Evolutionary conservation across 2,888 invertebrate species (phyloP).

Genomic region (Hydriomena furcata): DNA sequence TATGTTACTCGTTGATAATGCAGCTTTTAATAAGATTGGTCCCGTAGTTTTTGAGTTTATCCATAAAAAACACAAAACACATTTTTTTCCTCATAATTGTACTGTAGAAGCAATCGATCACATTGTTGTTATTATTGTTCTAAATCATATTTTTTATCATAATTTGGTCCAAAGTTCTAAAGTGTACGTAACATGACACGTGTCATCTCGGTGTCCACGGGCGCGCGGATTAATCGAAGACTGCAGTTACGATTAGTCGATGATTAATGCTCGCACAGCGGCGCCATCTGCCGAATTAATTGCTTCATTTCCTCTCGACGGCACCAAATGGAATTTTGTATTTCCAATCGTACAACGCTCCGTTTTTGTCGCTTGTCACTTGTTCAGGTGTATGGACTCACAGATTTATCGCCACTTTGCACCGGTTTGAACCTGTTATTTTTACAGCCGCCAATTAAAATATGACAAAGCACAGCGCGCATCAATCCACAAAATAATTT

Average conservation of each 20-base stretch:
- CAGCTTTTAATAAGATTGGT: no score
- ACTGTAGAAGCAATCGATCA: no score
- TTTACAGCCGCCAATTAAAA: constrained; percentile 37
- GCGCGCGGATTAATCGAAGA: constrained; percentile 77
- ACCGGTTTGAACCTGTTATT: constrained; percentile 27
- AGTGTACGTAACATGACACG: constrained; percentile 37
- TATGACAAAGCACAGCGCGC: constrained; percentile 25
- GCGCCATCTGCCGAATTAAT: constrained; percentile 83
- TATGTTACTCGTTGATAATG: no score
- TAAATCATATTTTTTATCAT: no score
- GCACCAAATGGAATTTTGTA: constrained; percentile 81
- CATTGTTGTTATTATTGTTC: no score
- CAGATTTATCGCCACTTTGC: constrained; percentile 66
- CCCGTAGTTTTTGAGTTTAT: no score
- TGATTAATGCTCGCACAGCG: constrained; percentile 82
- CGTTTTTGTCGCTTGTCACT: constrained; percentile 67
- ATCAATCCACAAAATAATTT: constrained; percentile 49
- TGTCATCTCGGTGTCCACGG: constrained; percentile 37
- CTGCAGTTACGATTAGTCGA: constrained; percentile 83
- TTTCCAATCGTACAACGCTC: constrained; percentile 71
- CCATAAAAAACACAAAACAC: no score
- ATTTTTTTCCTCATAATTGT: no score
- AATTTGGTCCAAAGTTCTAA: no score
- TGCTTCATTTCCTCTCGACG: constrained; percentile 82
- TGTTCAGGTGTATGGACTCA: constrained; percentile 68